These are phyloP conservation scores for Leptinotarsa haldemani DNA, from an alignment of 2,888 invertebrate genomes.

Conservation along the genomic window DNA sequence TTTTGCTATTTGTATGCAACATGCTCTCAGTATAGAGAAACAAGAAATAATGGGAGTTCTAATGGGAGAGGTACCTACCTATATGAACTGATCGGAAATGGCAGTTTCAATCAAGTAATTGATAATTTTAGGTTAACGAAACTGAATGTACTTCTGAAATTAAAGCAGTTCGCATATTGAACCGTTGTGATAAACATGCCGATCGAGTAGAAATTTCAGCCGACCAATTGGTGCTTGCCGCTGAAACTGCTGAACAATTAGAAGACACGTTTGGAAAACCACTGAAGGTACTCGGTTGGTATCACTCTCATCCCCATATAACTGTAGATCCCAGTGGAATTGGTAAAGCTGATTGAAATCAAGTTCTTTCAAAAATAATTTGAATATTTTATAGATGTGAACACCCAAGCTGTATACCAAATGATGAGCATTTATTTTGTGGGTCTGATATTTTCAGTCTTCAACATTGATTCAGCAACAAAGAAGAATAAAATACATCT, in stretches of 20 bases:
- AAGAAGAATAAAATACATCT: constrained; percentile 76
- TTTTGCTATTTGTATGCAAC: constrained; percentile 81
- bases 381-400: constrained; percentile 72
- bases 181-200: constrained; percentile 83
- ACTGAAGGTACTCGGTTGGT: constrained; percentile 87
- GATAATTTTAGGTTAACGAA: constrained; percentile 69
- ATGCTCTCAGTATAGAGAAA: constrained; percentile 86
- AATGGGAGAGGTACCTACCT: constrained; percentile 75
- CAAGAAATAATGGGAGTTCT: constrained; percentile 91
- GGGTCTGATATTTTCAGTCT: constrained; percentile 88
- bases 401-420: constrained; percentile 85
- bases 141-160: constrained; percentile 74
- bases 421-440: constrained; percentile 85
- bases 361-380: neutral
- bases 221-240: constrained; percentile 80
- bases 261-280: constrained; percentile 73
- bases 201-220: constrained; percentile 89
- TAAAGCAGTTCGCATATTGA: constrained; percentile 79
- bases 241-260: constrained; percentile 75
- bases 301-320: constrained; percentile 90
- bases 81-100: neutral
- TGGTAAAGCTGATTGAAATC: constrained; percentile 69
- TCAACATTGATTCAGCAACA: constrained; percentile 74
- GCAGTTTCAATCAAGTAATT: neutral
- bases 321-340: constrained; percentile 90